These are phyloP conservation scores for Samia ricini DNA, from an alignment of 1,140 invertebrate species.

Conservation along the genomic window DNA sequence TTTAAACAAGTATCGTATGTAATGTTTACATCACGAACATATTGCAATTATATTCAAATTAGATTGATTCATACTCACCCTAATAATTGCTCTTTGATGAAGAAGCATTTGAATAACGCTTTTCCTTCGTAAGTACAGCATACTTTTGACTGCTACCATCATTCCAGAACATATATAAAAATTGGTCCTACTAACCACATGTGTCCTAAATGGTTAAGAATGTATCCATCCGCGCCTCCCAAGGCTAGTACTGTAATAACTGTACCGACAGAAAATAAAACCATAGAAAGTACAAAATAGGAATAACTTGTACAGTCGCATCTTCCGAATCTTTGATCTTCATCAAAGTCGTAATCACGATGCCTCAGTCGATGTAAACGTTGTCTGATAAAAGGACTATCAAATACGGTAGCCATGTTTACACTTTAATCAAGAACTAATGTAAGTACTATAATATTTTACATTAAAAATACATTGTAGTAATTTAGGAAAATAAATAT, in stretches of 20 bases:
- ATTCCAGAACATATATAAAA: slow-evolving; percentile 83
- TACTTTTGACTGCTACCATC: slow-evolving; percentile 84
- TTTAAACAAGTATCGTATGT: no score
- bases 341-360: slow-evolving; percentile 79
- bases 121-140: slow-evolving; percentile 82
- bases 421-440: slow-evolving; percentile 7
- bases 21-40: no score
- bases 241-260: slow-evolving; percentile 82
- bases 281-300: slow-evolving; percentile 81
- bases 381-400: slow-evolving; percentile 79
- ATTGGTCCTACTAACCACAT: slow-evolving; percentile 85
- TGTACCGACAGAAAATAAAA: slow-evolving; percentile 81
- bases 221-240: slow-evolving; percentile 79
- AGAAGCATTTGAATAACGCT: slow-evolving; percentile 83
- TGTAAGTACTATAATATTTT: not conserved
- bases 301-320: slow-evolving; percentile 84
- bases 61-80: no score
- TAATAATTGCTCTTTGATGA: slow-evolving; percentile 80
- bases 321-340: slow-evolving; percentile 79
- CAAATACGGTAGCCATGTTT: slow-evolving; percentile 80
- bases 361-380: slow-evolving; percentile 79
- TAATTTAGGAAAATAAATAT: not conserved
- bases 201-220: slow-evolving; percentile 80
- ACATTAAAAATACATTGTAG: slow-evolving; percentile 7
- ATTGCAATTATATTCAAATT: no score